A percentile compares a stretch with the other conserved stretches of the same genome.
Evolutionary conservation across 2,797 vertebrate species (phyloP).

Genomic region (Esox masquinongy): DNA sequence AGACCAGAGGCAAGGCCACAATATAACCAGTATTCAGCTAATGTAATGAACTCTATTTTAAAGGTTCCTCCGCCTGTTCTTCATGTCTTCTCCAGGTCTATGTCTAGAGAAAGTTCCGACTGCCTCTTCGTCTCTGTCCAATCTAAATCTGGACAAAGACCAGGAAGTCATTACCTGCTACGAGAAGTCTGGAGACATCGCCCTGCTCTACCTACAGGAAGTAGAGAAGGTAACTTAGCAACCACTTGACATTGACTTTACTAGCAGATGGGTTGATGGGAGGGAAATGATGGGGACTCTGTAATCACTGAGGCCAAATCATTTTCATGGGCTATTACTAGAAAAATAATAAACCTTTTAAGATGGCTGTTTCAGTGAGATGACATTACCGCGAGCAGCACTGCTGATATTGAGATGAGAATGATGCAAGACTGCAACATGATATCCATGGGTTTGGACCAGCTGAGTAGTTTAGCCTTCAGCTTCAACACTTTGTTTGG

Average conservation of each 20-base stretch:
- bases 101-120: conserved; percentile 70
- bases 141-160: conserved; percentile 82
- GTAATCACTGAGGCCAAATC: background rate
- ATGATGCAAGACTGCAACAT: too few species aligned
- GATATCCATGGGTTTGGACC: too few species aligned
- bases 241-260: background rate
- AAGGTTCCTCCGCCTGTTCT: too few species aligned
- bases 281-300: background rate
- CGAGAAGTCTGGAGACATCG: conserved; percentile 97
- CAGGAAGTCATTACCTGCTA: conserved; percentile 96
- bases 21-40: background rate
- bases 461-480: too few species aligned
- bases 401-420: too few species aligned
- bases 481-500: too few species aligned
- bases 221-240: conserved; percentile 84
- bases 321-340: background rate
- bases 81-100: conserved; percentile 51
- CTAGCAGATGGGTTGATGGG: background rate
- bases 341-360: background rate
- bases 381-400: too few species aligned
- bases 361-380: background rate
- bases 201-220: conserved; percentile 95
- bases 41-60: background rate
- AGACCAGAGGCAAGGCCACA: background rate
- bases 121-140: conserved; percentile 57